These are phyloP conservation scores for Falco berigora DNA, from an alignment of 2,797 vertebrate genomes.

Conservation along the genomic window DNA sequence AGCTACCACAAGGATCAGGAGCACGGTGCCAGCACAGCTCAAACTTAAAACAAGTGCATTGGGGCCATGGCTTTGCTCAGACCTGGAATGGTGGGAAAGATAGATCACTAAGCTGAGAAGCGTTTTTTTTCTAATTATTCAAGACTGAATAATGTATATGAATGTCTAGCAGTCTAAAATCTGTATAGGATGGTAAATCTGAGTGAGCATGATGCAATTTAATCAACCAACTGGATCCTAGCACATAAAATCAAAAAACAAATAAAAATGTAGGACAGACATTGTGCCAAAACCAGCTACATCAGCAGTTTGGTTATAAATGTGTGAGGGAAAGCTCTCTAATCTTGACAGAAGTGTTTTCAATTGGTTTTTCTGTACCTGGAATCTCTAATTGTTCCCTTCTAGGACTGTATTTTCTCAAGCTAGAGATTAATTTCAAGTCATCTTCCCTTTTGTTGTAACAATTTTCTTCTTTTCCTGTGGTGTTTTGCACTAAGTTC, in stretches of 20 bases:
- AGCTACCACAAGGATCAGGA: neutral
- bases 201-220: rapidly evolving
- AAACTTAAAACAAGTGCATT: neutral
- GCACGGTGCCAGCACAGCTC: conserved; percentile 23
- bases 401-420: neutral
- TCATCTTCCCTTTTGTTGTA: neutral
- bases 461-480: neutral
- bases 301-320: neutral
- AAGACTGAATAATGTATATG: rapidly evolving
- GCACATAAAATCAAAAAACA: neutral
- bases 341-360: neutral
- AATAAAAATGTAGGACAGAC: neutral
- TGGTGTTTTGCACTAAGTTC: neutral
- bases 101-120: neutral
- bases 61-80: neutral
- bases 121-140: neutral
- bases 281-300: neutral
- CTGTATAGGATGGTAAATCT: neutral
- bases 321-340: neutral
- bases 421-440: neutral
- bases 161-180: neutral
- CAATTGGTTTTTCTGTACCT: neutral
- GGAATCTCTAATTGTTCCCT: neutral
- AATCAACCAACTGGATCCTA: neutral
- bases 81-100: conserved; percentile 31